These are phyloP conservation scores for Tragelaphus buxtoni DNA, from an alignment of 2,113 vertebrate species.

Conservation along the genomic window DNA sequence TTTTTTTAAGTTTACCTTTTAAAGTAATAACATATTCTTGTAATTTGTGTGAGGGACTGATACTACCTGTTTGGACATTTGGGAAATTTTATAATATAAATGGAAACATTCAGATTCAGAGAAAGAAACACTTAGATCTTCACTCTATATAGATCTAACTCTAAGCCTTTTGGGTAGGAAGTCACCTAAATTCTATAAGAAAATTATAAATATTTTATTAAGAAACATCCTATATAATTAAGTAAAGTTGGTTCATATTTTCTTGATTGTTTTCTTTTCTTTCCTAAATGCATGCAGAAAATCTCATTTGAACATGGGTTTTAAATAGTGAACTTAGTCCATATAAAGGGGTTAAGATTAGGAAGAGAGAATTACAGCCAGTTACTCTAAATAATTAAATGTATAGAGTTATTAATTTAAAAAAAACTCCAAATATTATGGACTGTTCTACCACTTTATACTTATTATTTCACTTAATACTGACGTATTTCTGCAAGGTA, in stretches of 20 bases:
- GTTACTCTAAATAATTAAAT: background rate
- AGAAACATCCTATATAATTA: constrained; percentile 9
- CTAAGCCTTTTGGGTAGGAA: background rate
- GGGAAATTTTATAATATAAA: background rate
- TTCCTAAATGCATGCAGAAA: constrained; percentile 1
- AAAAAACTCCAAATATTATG: no score
- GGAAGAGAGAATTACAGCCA: background rate
- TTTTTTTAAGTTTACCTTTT: background rate
- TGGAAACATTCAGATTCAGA: background rate
- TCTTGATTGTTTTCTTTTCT: background rate
- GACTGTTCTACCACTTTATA: background rate
- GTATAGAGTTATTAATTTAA: background rate
- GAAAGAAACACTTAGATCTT: background rate
- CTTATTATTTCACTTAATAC: background rate
- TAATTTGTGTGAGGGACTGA: background rate
- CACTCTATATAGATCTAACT: background rate
- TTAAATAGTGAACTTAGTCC: background rate
- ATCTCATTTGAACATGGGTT: background rate
- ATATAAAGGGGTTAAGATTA: background rate
- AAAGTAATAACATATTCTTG: background rate
- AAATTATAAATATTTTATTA: background rate
- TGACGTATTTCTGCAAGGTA: background rate
- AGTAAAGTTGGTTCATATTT: background rate
- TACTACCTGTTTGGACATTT: background rate
- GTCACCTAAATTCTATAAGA: background rate